Percentiles rank a stretch among this genome's conserved stretches.
These are phyloP conservation scores for Celastrina argiolus DNA, from an alignment of 2,888 invertebrate genomes.

Conservation along the genomic window DNA sequence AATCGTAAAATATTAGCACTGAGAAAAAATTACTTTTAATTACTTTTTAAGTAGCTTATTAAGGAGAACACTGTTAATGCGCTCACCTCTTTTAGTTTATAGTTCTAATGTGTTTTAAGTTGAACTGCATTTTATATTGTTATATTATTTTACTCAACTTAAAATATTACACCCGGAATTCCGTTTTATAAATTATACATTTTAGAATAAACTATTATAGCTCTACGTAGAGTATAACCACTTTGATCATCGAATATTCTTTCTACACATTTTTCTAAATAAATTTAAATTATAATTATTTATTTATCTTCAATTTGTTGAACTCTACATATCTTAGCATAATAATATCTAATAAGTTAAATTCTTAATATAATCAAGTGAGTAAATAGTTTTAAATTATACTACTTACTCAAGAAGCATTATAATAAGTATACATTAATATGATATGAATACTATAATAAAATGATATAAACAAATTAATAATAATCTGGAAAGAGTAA, in stretches of 20 bases:
- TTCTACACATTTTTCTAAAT: too few species aligned
- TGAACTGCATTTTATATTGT: neutral
- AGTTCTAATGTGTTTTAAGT: neutral
- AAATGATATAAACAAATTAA: neutral
- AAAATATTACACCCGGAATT: too few species aligned
- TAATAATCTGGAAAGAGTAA: neutral
- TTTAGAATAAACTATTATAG: neutral
- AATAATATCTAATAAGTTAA: too few species aligned
- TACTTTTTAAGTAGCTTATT: conserved; percentile 20
- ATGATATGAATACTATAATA: too few species aligned
- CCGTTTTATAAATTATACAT: neutral
- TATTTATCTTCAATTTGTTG: too few species aligned
- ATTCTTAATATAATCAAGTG: too few species aligned
- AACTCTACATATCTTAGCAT: too few species aligned
- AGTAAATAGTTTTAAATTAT: too few species aligned
- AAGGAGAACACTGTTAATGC: neutral
- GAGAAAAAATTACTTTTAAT: conserved; percentile 10
- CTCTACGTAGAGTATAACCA: neutral
- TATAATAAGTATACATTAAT: too few species aligned
- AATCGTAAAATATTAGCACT: conserved; percentile 12
- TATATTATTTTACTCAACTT: too few species aligned
- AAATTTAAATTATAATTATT: too few species aligned
- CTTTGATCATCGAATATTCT: neutral
- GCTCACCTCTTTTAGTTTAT: neutral
- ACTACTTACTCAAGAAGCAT: too few species aligned